phyloP scores from a whole-genome alignment of 2,113 vertebrate genomes.

The Empidonax traillii region DNA sequence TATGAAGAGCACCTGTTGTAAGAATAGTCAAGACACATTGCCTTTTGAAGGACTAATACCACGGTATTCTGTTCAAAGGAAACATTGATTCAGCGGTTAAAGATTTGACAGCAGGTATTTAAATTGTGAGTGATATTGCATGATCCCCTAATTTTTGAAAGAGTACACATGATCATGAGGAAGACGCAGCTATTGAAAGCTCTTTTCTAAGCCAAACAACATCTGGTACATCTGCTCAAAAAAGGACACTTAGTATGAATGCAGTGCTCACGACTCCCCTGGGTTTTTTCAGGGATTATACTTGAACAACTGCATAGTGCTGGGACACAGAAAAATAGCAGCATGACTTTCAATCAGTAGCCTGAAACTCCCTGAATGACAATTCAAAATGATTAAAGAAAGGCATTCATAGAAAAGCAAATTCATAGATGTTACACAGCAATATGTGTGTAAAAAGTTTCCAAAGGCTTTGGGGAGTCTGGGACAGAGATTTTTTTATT shows the following conservation, averaged over 20 bases:
- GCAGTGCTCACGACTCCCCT: neutral
- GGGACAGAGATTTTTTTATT: neutral
- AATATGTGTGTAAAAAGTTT: neutral
- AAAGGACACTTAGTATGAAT: neutral
- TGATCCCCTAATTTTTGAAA: neutral
- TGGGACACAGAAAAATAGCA: neutral
- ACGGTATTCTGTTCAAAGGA: neutral
- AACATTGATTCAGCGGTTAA: neutral
- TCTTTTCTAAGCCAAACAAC: neutral
- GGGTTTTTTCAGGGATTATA: neutral
- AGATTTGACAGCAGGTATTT: neutral
- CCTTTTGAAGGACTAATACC: neutral
- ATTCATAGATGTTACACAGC: neutral
- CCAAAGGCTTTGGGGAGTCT: neutral
- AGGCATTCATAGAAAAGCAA: neutral
- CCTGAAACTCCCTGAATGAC: neutral
- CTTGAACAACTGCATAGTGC: neutral
- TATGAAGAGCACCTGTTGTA: neutral
- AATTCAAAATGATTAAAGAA: neutral
- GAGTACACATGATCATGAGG: neutral
- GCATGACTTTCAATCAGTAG: neutral
- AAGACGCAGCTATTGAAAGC: neutral
- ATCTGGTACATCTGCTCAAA: neutral
- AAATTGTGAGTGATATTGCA: neutral
- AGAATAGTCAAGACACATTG: neutral